Percentiles rank a stretch among this genome's conserved stretches.
These are phyloP conservation scores for Paralichthys olivaceus DNA, from an alignment of 2,113 vertebrate species.

Conservation along the genomic window DNA sequence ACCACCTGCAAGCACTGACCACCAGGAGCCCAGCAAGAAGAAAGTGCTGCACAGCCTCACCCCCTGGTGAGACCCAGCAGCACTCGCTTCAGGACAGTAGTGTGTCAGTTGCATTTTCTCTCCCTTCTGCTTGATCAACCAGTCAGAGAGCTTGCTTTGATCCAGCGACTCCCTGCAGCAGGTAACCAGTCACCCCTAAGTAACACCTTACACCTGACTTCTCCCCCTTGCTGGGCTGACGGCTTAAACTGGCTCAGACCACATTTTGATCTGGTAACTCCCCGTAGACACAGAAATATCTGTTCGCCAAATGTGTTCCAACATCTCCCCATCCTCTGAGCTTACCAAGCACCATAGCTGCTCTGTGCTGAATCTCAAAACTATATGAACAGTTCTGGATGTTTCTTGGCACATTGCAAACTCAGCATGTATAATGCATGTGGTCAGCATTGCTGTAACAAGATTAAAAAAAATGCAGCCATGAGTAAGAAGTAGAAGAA, in stretches of 20 bases:
- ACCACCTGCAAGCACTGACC: neutral
- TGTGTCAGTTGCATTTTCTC: slow-evolving; percentile 1
- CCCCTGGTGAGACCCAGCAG: slow-evolving; percentile 5
- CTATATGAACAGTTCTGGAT: neutral
- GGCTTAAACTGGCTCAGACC: neutral
- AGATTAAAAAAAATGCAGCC: neutral
- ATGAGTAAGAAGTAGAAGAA: neutral
- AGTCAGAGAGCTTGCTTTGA: slow-evolving; percentile 24
- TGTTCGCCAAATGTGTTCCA: neutral
- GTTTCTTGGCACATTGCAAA: neutral
- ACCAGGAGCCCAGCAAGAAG: neutral
- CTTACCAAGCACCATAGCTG: neutral
- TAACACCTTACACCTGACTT: slow-evolving; percentile 23
- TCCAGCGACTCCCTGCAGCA: neutral
- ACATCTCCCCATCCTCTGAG: neutral
- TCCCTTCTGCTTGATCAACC: slow-evolving; percentile 3
- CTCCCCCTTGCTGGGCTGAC: neutral
- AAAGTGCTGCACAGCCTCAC: neutral
- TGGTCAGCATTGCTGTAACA: neutral
- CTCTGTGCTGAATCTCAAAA: neutral
- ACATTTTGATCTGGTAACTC: neutral
- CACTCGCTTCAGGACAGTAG: slow-evolving; percentile 10
- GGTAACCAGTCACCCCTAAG: neutral
- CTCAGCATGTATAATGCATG: neutral
- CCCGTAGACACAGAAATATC: neutral